phyloP scores from a whole-genome alignment of 2,888 invertebrate genomes.

The Pogonocherus hispidulus region DNA sequence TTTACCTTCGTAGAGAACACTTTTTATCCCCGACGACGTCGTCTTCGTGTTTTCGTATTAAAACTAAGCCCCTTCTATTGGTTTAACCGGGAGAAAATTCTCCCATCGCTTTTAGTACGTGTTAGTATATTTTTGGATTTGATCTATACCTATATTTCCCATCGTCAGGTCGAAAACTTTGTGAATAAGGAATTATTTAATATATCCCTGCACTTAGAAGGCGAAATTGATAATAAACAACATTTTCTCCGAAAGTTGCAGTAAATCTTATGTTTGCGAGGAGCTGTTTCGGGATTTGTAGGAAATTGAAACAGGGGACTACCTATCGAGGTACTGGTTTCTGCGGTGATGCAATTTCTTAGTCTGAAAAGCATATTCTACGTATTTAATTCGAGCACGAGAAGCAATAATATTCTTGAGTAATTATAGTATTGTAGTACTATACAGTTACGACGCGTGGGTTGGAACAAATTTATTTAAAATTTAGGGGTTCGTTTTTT shows the following conservation, averaged over 20 bases:
- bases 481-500: no score
- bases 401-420: no score
- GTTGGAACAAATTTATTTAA: no score
- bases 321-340: neutral
- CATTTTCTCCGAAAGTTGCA: neutral
- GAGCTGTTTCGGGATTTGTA: neutral
- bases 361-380: no score
- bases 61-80: conserved; percentile 24
- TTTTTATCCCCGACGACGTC: conserved; percentile 21
- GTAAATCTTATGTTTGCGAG: conserved; percentile 2
- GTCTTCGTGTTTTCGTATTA: conserved; percentile 23
- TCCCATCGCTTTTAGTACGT: neutral
- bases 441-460: no score
- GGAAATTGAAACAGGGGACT: neutral
- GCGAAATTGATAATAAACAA: neutral
- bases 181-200: conserved; percentile 6
- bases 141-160: neutral
- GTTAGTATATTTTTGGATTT: neutral
- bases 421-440: no score
- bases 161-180: neutral
- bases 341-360: no score
- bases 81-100: conserved; percentile 8
- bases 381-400: no score
- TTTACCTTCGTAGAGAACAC: conserved; percentile 24
- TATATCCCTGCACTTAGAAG: neutral